Evolutionary conservation across 30 jellyfish, hydroid and myxozoan species (phyloP), one percentile per base, ranked within the genome.

Genomic region (Aurelia sp.): DNA sequence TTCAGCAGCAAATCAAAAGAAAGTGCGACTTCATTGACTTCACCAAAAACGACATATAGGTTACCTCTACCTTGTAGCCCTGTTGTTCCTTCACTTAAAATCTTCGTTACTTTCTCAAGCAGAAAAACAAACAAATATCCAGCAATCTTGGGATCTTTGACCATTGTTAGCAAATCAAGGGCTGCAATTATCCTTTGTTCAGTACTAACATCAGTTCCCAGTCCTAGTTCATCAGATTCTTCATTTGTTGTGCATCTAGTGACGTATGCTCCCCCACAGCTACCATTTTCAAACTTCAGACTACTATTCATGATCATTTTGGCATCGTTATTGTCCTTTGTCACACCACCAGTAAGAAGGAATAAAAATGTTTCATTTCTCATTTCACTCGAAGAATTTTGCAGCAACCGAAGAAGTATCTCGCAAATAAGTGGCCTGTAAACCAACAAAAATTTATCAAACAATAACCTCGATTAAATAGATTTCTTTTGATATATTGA

Each of bases 71-170:
- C 55, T 44, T 9, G 13, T 44, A 44, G 9, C 55, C 55, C 55
- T 7, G 55, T 44, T 44, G 55, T 44, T 44, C 55, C 55, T 31
- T 27, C 27, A 7, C 24, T 20, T 55, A 67, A 79, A n/a, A 48
- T 9, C 21, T 9, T 31, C n/a, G 70, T 35, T 0, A 62, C 44
- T 27, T 79, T 33, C 31, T 40, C 66, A 30, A 79, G 80, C n/a
- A 84, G 73, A 27, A 67, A 48, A n/a, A 71, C 60, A n/a, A 84
- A 71, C 20, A 84, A 84, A 10, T 84, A 31, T 30, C 81, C 87
- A 10, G 53, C 63, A 24, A 60, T 24, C 11, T 60, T 13, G 16
- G 75, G 55, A 52, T 73, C 81, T 63, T 84, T 38, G 61, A 84
- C 4, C 41, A 71, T 41, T n/a, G 9, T 35, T 24, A 84, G 67